Base-by-base conservation (phyloP, 2,113 vertebrate species). In the Ciconia boyciana region DNA sequence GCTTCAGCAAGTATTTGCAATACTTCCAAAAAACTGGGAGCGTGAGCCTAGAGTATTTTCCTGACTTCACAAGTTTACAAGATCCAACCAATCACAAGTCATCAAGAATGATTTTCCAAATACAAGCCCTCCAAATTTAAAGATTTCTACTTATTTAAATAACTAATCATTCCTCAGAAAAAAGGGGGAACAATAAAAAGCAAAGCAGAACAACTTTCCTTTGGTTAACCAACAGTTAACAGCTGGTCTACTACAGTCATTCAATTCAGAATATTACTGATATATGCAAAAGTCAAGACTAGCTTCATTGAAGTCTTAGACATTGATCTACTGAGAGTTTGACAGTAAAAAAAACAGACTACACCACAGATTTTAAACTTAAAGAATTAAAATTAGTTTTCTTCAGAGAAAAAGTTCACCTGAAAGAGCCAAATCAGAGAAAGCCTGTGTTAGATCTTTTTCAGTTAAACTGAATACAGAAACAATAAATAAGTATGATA, bases 31-130 rank as follows among this genome's bases (percentile, higher is more conserved):
- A 87, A 68, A 51, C 2, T 51, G 16, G 28, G 83, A 65, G 68
- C 3, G 2, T 0, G 0, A 72, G 24, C n/a, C 32, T 32, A 4
- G 7, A 76, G 7, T 34, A 76, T 54, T 51, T 77, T 80, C 29
- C 55, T 48, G 20, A 74, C 18, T 72, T 87, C 16, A 62, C 8
- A 44, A 68, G 44, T 64, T 29, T 28, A 44, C 58, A 74, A 71
- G 41, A 89, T 14, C 22, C 36, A n/a, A 69, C 4, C 55, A 71
- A 57, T 76, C 49, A 48, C 10, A 79, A 68, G 21, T 41, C 19
- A 81, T 41, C 22, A 46, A 62, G 12, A 71, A 54, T 6, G 0
- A 36, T 32, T 87, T 71, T n/a, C 87, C 4, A 89, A 83, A 89
- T 41, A 34, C 2, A 70, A 85, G 15, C 16, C 39, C 58, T 51